phyloP scores from a whole-genome alignment of 2,888 invertebrate genomes.

The Artemia sinica region DNA sequence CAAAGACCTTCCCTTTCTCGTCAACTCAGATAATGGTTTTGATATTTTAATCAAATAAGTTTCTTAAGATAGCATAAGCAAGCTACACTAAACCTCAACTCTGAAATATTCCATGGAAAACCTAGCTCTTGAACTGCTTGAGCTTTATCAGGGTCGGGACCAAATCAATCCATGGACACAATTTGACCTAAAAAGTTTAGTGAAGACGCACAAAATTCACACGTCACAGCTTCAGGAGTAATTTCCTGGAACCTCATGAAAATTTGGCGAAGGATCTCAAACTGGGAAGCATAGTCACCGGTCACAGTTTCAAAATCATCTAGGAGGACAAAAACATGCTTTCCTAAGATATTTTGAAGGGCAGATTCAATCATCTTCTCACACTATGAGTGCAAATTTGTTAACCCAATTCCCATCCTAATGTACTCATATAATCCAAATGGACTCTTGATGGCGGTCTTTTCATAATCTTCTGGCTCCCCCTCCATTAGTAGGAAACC shows the following conservation, averaged over 20 bases:
- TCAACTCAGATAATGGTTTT: too few relatives aligned
- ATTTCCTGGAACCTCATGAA: not conserved
- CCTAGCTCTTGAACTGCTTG: not conserved
- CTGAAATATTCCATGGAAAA: not conserved
- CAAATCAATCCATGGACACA: not conserved
- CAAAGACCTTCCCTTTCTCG: not conserved
- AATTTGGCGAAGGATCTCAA: not conserved
- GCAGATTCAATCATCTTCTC: too few relatives aligned
- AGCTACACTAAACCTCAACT: not conserved
- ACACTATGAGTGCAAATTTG: too few relatives aligned
- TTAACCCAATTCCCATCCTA: too few relatives aligned
- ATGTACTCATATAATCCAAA: not conserved
- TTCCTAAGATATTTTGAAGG: too few relatives aligned
- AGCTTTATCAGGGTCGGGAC: not conserved
- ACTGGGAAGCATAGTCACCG: not conserved
- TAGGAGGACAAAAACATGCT: too few relatives aligned
- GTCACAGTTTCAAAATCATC: not conserved
- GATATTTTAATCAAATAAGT: too few relatives aligned
- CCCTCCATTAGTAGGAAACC: not conserved
- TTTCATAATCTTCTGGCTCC: not conserved
- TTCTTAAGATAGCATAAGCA: not conserved
- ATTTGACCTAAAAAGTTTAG: slow-evolving; percentile 1
- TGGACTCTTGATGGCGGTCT: slow-evolving; percentile 1
- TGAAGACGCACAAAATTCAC: slow-evolving; percentile 1
- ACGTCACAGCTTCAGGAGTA: not conserved